Percentiles rank a stretch among this genome's conserved stretches.
phyloP scores from a whole-genome alignment of 1,140 invertebrate genomes.

The Saccostrea echinata region DNA sequence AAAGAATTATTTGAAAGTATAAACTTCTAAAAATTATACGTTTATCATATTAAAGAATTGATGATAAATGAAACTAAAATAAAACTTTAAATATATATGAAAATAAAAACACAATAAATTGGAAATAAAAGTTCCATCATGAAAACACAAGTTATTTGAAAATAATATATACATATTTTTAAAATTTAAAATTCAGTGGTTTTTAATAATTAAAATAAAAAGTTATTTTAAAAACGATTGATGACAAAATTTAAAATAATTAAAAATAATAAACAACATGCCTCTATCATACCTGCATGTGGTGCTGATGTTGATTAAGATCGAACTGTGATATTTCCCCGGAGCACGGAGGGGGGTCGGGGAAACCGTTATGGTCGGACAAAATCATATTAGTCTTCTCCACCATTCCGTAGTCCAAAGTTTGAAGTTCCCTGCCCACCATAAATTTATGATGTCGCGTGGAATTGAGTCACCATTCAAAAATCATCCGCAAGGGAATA shows the following conservation, averaged over 20 bases:
- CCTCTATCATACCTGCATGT: neutral
- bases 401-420: slow-evolving; percentile 33
- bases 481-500: slow-evolving; percentile 8
- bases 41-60: neutral
- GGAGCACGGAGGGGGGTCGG: slow-evolving; percentile 9
- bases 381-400: slow-evolving; percentile 31
- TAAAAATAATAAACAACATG: neutral
- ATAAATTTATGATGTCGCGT: slow-evolving; percentile 18
- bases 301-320: neutral
- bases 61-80: neutral
- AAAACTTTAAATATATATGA: neutral
- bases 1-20: neutral
- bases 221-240: too few relatives aligned
- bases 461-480: slow-evolving; percentile 7
- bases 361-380: neutral
- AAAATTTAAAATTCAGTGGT: neutral
- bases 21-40: neutral
- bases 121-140: neutral
- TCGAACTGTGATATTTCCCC: slow-evolving; percentile 22
- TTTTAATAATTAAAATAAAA: neutral
- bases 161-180: neutral
- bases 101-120: neutral
- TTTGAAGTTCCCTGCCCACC: slow-evolving; percentile 16
- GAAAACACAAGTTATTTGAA: neutral
- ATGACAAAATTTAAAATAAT: neutral